Evolutionary conservation across 2,888 invertebrate species (phyloP).

Genomic region (Byasa hedistus): DNA sequence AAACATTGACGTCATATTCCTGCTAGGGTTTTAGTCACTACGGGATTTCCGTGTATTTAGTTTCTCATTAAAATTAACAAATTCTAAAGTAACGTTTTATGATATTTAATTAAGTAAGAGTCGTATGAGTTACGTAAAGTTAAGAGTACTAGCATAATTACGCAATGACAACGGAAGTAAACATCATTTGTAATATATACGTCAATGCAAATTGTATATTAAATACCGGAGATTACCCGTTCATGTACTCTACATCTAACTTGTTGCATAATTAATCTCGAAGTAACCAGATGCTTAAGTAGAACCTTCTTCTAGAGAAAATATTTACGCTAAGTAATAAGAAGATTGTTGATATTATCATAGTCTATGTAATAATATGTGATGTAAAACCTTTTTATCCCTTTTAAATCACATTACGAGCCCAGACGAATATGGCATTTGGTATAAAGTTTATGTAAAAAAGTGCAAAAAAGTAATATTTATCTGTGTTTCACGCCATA

Average conservation of each 20-base stretch:
- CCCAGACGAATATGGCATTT: too few relatives aligned
- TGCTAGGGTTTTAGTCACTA: background rate
- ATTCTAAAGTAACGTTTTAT: background rate
- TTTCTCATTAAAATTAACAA: constrained; percentile 1
- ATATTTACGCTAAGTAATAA: background rate
- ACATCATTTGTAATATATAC: background rate
- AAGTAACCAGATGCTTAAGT: background rate
- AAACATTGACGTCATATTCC: constrained; percentile 11
- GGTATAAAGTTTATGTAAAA: too few relatives aligned
- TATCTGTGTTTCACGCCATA: too few relatives aligned
- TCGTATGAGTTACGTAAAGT: background rate
- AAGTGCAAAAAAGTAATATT: too few relatives aligned
- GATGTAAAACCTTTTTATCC: too few relatives aligned
- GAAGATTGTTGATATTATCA: too few relatives aligned
- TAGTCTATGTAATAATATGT: too few relatives aligned
- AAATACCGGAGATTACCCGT: background rate
- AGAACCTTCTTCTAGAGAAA: background rate
- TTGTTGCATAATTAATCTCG: constrained; percentile 1
- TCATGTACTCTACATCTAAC: background rate
- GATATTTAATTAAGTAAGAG: background rate
- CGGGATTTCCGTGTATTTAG: constrained; percentile 9
- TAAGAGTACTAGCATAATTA: background rate
- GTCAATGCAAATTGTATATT: background rate
- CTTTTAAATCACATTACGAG: too few relatives aligned
- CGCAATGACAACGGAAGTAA: background rate